These are phyloP conservation scores for Hippocampus barbouri DNA, from an alignment of 2,113 vertebrate species.

Conservation along the genomic window DNA sequence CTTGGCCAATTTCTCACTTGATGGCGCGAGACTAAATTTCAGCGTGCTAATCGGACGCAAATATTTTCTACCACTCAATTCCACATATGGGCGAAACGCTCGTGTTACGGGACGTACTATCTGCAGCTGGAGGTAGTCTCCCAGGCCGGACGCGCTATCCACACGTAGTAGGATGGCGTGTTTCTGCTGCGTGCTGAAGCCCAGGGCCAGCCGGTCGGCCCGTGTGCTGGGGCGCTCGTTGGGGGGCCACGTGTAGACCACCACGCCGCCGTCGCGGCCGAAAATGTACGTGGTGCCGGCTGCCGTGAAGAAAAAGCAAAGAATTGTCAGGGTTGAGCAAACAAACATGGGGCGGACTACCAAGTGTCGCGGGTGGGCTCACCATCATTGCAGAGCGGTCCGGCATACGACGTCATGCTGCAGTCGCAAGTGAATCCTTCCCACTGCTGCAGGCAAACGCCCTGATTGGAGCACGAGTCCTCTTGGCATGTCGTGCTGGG, in stretches of 20 bases:
- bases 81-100: background rate
- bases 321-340: background rate
- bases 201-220: conserved; percentile 94
- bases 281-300: conserved; percentile 99
- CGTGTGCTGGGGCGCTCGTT: conserved; percentile 98
- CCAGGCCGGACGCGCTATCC: conserved; percentile 94
- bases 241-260: conserved; percentile 97
- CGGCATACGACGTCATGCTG: conserved; percentile 96
- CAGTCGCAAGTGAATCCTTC: conserved; percentile 98
- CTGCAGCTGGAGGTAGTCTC: conserved; percentile 96
- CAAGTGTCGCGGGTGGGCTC: conserved; percentile 50
- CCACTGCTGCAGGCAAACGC: conserved; percentile 98
- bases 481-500: conserved; percentile 98
- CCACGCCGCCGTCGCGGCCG: conserved; percentile 93
- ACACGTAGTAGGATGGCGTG: conserved; percentile 92
- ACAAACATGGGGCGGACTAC: background rate
- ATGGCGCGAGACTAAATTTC: too few species aligned
- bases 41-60: too few species aligned
- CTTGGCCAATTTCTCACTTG: too few species aligned
- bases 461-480: conserved; percentile 96
- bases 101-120: conserved; percentile 81
- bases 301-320: conserved; percentile 55
- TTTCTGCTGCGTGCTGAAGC: conserved; percentile 97
- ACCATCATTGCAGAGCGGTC: conserved; percentile 95
- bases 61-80: too few species aligned